Percentiles rank a stretch among this genome's conserved stretches.
phyloP scores from a whole-genome alignment of 2,797 vertebrate genomes.

The Nannoperca australis region DNA sequence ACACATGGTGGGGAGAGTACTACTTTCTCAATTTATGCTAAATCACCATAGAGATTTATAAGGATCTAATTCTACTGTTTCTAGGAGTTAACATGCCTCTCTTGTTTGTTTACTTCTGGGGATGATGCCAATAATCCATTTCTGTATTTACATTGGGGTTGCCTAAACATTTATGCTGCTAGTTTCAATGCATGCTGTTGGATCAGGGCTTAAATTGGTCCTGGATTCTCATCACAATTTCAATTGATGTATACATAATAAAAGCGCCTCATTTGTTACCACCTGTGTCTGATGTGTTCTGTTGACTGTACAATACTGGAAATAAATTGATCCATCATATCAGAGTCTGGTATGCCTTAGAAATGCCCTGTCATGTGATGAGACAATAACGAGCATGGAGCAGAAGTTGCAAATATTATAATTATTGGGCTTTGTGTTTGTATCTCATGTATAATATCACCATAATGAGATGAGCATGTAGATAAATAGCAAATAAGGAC shows the following conservation, averaged over 20 bases:
- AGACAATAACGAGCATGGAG: constrained; percentile 43
- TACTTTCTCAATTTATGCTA: constrained; percentile 6
- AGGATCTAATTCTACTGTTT: constrained; percentile 20
- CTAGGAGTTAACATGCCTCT: constrained; percentile 10
- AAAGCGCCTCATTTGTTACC: constrained; percentile 53
- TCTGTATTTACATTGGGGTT: constrained; percentile 49
- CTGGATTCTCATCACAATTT: constrained; percentile 61
- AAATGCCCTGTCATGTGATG: constrained; percentile 48
- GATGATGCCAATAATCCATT: constrained; percentile 43
- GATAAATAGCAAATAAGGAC: constrained; percentile 29
- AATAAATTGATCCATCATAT: constrained; percentile 60
- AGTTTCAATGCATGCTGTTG: constrained; percentile 29
- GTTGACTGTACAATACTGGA: constrained; percentile 43
- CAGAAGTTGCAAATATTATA: constrained; percentile 33
- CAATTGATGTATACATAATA: constrained; percentile 60
- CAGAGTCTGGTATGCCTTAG: constrained; percentile 29
- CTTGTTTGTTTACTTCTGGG: constrained; percentile 46
- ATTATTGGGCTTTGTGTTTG: constrained; percentile 42
- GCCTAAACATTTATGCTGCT: constrained; percentile 50
- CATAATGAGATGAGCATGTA: constrained; percentile 11
- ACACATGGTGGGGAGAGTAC: background rate
- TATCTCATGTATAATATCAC: constrained; percentile 36
- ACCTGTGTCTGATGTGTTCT: constrained; percentile 58
- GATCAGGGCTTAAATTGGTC: constrained; percentile 49
- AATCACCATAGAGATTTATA: constrained; percentile 23